Evolutionary conservation across 2,888 invertebrate species (phyloP).

Genomic region (Colostygia pectinataria): DNA sequence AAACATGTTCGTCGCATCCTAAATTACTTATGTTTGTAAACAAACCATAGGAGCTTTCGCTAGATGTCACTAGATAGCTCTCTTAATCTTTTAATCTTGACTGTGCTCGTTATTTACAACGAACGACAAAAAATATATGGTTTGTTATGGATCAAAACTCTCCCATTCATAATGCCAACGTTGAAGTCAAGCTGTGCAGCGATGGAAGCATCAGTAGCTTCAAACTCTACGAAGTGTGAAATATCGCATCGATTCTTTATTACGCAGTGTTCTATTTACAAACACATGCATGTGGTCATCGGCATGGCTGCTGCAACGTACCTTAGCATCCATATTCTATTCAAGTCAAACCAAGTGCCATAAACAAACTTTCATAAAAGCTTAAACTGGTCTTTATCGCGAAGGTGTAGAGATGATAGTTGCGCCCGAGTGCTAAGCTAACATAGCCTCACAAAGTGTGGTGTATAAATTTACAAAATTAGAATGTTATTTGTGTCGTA

Average conservation of each 20-base stretch:
- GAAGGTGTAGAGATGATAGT: constrained; percentile 52
- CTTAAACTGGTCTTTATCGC: constrained; percentile 25
- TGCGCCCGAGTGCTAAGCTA: constrained; percentile 38
- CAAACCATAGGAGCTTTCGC: constrained; percentile 58
- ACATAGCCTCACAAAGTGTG: constrained; percentile 67
- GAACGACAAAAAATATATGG: constrained; percentile 35
- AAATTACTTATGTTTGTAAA: constrained; percentile 67
- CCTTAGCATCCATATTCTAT: constrained; percentile 69
- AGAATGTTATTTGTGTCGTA: constrained; percentile 83
- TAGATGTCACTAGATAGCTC: constrained; percentile 69
- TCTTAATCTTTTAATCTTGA: constrained; percentile 43
- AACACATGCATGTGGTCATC: constrained; percentile 83
- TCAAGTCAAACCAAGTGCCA: constrained; percentile 60
- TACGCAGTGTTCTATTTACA: constrained; percentile 78
- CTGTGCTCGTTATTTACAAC: constrained; percentile 28
- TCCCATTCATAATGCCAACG: constrained; percentile 36
- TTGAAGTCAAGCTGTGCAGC: constrained; percentile 45
- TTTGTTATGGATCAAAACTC: constrained; percentile 46
- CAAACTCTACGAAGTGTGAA: constrained; percentile 46
- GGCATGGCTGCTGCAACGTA: constrained; percentile 78
- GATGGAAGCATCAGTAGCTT: constrained; percentile 50
- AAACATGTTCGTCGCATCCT: constrained; percentile 29
- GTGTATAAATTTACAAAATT: constrained; percentile 80
- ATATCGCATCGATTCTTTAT: constrained; percentile 58
- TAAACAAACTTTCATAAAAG: constrained; percentile 12